These are phyloP conservation scores for Amblyjoppa proteus DNA, from an alignment of 2,888 invertebrate genomes.

Conservation along the genomic window DNA sequence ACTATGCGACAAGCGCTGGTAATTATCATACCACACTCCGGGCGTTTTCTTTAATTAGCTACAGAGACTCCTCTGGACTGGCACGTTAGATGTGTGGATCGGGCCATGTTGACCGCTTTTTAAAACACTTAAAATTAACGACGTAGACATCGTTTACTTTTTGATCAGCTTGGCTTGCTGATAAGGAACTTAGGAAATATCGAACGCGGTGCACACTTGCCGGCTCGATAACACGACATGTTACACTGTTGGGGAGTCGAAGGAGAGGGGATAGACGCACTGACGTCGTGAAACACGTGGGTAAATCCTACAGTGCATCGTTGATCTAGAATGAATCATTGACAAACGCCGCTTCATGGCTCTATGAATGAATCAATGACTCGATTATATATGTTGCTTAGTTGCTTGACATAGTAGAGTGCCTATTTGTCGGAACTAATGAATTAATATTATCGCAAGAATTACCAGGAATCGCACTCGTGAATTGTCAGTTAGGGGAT, in stretches of 20 bases:
- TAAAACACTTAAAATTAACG: not conserved
- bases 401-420: not conserved
- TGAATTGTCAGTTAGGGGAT: no score
- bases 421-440: not conserved
- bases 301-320: conserved; percentile 29
- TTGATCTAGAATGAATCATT: conserved; percentile 56
- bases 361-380: conserved; percentile 1
- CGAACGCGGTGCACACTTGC: conserved; percentile 3
- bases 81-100: not conserved
- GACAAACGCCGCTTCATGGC: conserved; percentile 3
- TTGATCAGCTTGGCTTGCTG: not conserved
- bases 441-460: not conserved
- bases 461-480: no score
- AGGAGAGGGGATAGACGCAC: conserved; percentile 7
- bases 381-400: not conserved
- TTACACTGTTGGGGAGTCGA: conserved; percentile 18
- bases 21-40: not conserved
- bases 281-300: conserved; percentile 31
- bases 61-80: not conserved
- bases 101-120: not conserved
- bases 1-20: not conserved
- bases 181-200: not conserved
- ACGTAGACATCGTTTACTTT: not conserved
- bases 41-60: not conserved
- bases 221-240: not conserved